Evolutionary conservation across 2,113 vertebrate genomes (phyloP), one percentile per base, ranked within the genome.

Genomic region (Galemys pyrenaicus): DNA sequence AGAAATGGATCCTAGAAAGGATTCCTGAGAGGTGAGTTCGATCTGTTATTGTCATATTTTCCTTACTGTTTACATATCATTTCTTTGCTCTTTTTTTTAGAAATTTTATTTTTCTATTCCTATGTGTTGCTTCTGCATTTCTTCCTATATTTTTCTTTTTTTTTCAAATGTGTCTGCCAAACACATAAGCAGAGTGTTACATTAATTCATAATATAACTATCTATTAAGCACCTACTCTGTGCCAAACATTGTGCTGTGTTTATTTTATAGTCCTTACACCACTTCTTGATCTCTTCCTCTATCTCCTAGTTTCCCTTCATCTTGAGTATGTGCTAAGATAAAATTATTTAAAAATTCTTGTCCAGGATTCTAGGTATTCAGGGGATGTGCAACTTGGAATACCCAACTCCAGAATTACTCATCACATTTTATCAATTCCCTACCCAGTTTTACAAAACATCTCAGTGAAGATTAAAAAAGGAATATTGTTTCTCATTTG

Each of bases 391-490:
- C 22, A 6, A 74, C 8, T 19, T 37, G 75, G 24, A 83, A 28
- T 11, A 49, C 3, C 5, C 56, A 84, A 49, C 49, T 80, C 32
- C 37, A 86, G 74, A 82, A 58, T 58, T 41, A 87, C 39, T 80
- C 51, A 30, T 85, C 19, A 85, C 1, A 64, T 10, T 91, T 81
- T 22, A 89, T 64, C 41, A 26, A 32, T 46, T 73, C 32, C 15
- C 30, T 73, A 32, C 15, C 30, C 2, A 35, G 22, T 49, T 85
- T 15, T 71, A 78, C 2, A 68, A n/a, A 84, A 51, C 13, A 54
- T 95, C 44, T 94, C 89, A 93, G 4, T 16, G 26, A 78, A 78
- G 20, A 32, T 15, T 46, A 22, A 75, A 77, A 91, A 74, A 78
- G 80, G 0, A 68, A 87, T 60, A 51, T 1, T 51, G 1, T 35